A percentile compares a stretch with the other conserved stretches of the same genome.
Conservation (phyloP, 2,888 invertebrate species). For the Trissolcus japonicus region DNA sequence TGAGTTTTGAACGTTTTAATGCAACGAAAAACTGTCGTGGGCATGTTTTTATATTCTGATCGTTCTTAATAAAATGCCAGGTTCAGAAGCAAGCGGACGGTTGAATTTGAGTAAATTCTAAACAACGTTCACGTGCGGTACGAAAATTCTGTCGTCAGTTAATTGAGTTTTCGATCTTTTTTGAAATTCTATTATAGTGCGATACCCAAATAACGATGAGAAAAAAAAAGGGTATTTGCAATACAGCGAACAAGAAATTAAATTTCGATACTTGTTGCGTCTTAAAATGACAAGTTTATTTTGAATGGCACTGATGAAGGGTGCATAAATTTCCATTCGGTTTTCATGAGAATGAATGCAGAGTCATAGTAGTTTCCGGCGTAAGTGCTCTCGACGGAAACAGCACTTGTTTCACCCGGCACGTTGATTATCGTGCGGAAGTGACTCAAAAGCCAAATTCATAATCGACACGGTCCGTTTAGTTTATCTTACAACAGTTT, state of each 20-base stretch:
- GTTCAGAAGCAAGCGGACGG: conserved; percentile 15
- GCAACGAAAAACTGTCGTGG: conserved; percentile 21
- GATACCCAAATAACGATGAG: conserved; percentile 2
- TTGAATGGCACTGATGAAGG: conserved; percentile 60
- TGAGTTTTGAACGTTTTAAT: conserved; percentile 31
- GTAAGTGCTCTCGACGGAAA: conserved; percentile 61
- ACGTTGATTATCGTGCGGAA: conserved; percentile 56
- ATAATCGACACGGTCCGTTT: conserved; percentile 53
- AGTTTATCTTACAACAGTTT: conserved; percentile 23
- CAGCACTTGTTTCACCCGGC: conserved; percentile 60
- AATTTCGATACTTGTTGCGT: conserved; percentile 62
- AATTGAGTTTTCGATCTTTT: conserved; percentile 18
- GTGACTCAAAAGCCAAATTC: conserved; percentile 55
- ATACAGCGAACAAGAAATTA: conserved; percentile 21
- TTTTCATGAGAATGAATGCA: conserved; percentile 56
- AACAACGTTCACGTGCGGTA: conserved; percentile 14
- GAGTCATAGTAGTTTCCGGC: conserved; percentile 61
- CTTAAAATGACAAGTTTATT: conserved; percentile 63
- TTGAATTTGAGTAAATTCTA: conserved; percentile 23
- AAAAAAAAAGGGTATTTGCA: conserved; percentile 24
- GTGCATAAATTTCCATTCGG: conserved; percentile 62
- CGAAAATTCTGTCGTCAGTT: conserved; percentile 9
- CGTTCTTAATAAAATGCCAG: conserved; percentile 35
- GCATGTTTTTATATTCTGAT: conserved; percentile 27
- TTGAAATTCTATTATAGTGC: background rate